Conservation (phyloP, 2,113 vertebrate genomes). For the Peromyscus leucopus region DNA sequence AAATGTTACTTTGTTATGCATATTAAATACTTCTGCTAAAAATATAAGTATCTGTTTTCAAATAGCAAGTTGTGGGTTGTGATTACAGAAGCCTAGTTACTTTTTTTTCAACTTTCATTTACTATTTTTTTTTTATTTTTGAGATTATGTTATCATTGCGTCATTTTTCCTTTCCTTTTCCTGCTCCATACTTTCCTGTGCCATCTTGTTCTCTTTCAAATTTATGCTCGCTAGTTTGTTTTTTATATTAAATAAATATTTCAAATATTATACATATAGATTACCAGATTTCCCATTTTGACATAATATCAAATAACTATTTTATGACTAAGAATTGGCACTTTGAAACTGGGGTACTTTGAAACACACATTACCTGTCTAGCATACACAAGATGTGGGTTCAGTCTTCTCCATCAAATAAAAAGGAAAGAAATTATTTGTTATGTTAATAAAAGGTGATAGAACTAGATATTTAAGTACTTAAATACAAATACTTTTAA, state of each 20-base stretch:
- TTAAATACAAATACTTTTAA: neutral
- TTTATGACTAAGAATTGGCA: neutral
- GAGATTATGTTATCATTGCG: neutral
- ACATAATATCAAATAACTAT: neutral
- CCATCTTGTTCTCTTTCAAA: too few species aligned
- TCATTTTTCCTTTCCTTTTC: neutral
- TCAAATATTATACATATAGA: neutral
- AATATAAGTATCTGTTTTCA: neutral
- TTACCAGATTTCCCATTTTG: too few species aligned
- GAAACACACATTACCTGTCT: neutral
- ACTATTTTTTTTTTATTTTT: neutral
- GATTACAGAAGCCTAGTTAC: neutral
- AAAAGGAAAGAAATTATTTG: neutral
- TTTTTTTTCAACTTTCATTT: neutral
- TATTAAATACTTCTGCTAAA: neutral
- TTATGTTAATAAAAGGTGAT: neutral
- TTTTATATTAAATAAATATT: neutral
- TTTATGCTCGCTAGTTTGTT: neutral
- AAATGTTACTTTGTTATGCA: neutral
- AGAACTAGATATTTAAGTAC: constrained; percentile 5
- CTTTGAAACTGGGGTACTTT: neutral
- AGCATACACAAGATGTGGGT: too few species aligned
- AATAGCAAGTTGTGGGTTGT: neutral
- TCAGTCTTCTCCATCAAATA: neutral
- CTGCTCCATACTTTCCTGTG: neutral